Evolutionary conservation across 2,113 vertebrate species (phyloP).

Genomic region (Sula dactylatra): DNA sequence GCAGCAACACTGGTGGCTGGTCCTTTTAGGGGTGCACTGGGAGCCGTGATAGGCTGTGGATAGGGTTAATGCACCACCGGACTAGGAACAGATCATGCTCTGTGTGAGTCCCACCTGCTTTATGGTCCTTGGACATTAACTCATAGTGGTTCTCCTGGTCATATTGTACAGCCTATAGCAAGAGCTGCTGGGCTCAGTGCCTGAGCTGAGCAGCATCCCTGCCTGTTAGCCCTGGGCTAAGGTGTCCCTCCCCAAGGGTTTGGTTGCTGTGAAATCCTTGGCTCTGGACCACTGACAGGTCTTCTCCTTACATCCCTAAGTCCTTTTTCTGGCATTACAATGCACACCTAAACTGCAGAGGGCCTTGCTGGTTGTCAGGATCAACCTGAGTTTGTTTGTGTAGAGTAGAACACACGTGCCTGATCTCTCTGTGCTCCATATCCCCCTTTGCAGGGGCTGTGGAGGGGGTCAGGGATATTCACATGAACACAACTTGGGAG

Average conservation of each 20-base stretch:
- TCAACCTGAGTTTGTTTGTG: no score
- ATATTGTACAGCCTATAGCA: rapidly evolving
- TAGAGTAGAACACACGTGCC: rapidly evolving
- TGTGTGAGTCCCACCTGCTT: not conserved
- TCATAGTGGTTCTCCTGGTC: rapidly evolving
- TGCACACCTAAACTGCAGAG: not conserved
- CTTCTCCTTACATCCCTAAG: not conserved
- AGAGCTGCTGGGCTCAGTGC: not conserved
- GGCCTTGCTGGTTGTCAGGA: not conserved
- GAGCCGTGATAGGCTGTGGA: not conserved
- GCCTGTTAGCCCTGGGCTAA: not conserved
- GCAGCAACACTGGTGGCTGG: not conserved
- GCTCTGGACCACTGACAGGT: not conserved
- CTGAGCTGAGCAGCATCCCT: not conserved
- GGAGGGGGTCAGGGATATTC: not conserved
- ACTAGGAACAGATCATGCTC: not conserved
- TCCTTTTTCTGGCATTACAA: not conserved
- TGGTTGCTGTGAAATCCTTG: not conserved
- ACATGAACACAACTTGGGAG: not conserved
- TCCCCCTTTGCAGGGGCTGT: not conserved
- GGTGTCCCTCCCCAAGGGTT: not conserved
- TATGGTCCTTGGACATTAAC: not conserved
- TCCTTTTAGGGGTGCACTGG: not conserved
- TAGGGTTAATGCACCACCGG: not conserved
- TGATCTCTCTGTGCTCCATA: rapidly evolving